phyloP scores from a whole-genome alignment of 1,140 invertebrate genomes.

The Eupristina koningsbergeri region DNA sequence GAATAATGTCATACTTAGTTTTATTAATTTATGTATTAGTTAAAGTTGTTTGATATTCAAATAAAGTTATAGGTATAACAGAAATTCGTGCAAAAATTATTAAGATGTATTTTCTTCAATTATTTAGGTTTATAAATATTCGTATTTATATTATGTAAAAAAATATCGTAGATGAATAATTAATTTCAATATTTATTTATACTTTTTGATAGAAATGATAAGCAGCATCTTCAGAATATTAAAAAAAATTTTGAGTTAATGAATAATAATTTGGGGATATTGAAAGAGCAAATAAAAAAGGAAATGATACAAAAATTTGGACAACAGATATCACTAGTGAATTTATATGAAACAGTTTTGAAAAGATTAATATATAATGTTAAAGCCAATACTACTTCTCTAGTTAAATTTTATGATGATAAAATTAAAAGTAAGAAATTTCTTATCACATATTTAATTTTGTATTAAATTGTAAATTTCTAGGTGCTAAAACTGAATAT shows the following conservation, averaged over 20 bases:
- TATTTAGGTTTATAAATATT: no score
- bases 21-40: no score
- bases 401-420: conserved; percentile 67
- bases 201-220: conserved; percentile 66
- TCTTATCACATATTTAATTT: background rate
- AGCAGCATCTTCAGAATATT: conserved; percentile 74
- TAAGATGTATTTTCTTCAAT: no score
- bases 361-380: conserved; percentile 74
- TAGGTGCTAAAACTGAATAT: conserved; percentile 63
- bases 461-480: conserved; percentile 21
- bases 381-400: conserved; percentile 70
- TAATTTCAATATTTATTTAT: background rate
- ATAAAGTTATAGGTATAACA: no score
- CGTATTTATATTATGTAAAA: no score
- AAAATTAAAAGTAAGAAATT: conserved; percentile 63
- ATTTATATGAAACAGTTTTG: conserved; percentile 75
- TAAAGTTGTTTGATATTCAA: no score
- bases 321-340: conserved; percentile 72
- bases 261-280: conserved; percentile 70
- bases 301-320: conserved; percentile 77
- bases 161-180: no score
- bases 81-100: no score
- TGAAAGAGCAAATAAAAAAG: conserved; percentile 72
- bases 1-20: no score
- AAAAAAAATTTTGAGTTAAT: conserved; percentile 75